phyloP scores from a whole-genome alignment of 2,113 vertebrate species.

The Thalassarche chlororhynchos region DNA sequence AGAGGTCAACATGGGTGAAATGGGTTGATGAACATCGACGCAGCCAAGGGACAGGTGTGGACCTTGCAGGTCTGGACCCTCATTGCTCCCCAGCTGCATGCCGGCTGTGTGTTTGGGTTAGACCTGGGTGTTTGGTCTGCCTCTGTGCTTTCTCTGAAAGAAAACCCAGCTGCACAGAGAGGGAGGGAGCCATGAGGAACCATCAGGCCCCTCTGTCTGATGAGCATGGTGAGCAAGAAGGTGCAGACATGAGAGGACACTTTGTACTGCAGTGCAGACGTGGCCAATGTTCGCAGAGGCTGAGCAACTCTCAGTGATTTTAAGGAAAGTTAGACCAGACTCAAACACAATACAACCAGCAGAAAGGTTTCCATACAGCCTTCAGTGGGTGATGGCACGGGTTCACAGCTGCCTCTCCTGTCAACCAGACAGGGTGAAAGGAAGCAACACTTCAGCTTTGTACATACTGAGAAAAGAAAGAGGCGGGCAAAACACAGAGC shows the following conservation, averaged over 20 bases:
- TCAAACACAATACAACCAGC: neutral
- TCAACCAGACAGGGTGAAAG: neutral
- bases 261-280: neutral
- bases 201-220: neutral
- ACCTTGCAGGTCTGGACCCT: neutral
- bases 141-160: neutral
- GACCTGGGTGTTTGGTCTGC: neutral
- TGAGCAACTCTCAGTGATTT: neutral
- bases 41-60: neutral
- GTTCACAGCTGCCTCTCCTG: neutral
- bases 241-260: neutral
- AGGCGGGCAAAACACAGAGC: neutral
- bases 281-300: neutral
- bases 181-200: neutral
- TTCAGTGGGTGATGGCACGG: neutral
- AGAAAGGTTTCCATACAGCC: neutral
- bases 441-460: neutral
- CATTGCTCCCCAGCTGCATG: neutral
- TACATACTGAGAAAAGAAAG: neutral
- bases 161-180: neutral
- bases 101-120: neutral
- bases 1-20: neutral
- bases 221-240: neutral
- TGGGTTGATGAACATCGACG: neutral
- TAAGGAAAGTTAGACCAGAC: neutral